Base-by-base conservation (phyloP, 2,888 invertebrate genomes). In the Hermaeophaga mercurialis region DNA sequence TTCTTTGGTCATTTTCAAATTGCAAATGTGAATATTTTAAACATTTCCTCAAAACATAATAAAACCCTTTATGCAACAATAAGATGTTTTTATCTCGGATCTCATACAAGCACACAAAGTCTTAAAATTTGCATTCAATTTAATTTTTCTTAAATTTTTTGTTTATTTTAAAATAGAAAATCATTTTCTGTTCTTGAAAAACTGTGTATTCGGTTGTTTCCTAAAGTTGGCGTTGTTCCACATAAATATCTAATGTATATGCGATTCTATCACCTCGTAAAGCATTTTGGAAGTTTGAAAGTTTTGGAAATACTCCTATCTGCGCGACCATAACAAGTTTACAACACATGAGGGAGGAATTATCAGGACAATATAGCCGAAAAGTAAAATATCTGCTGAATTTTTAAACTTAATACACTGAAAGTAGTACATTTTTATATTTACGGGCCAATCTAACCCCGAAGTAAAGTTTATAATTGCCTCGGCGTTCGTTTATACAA, bases 231-330 rank as follows among this genome's bases (percentile, higher is more conserved):
- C 39, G 38, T 48, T 38, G 31, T 50, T 19, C 41, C 22, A 41
- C 41, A 41, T 41, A 50, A 50, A 50, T 41, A 50, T 50, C 50
- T 31, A 41, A 41, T 50, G 33, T 41, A 62, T 59, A 44, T 50
- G 43, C 63, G 68, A 66, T 66, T 68, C 65, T 63, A 66, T 66
- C 68, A 66, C 66, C 62, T 66, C 66, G 66, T 68, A 66, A 68
- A 68, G 59, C 61, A 68, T 68, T 61, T 63, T 49, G 44, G 46
- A 61, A 64, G 62, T 64, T 66, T 62, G 54, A 39, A 60, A 59
- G 58, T 64, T n/a, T 65, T 63, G 56, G 9, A 58, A 64, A 59
- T 59, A 55, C 65, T 63, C 62, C 61, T 65, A 66, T 67, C 65
- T 65, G 61, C 24, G 59, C 53, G 55, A 62, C 58, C 57, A 61